Evolutionary conservation across 92 coral and sea anemone genomes (phyloP).

Genomic region (Parazoanthus atlanticus): DNA sequence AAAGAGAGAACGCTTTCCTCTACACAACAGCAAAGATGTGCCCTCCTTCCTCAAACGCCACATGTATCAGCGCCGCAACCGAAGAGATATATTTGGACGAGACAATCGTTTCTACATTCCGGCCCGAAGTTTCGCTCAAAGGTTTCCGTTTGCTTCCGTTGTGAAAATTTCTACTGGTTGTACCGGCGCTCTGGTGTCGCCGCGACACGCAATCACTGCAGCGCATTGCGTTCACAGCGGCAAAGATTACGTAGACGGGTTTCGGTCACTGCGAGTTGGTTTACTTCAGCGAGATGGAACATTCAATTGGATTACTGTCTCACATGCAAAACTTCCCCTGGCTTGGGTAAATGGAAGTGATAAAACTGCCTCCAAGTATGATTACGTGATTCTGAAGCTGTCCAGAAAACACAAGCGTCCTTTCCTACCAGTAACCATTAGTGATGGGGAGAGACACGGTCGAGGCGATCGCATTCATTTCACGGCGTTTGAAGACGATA

Average conservation of each 20-base stretch:
- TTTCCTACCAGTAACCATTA: conserved; percentile 73
- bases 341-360: conserved; percentile 86
- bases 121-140: conserved; percentile 48
- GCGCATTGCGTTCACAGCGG: conserved; percentile 96
- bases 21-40: conserved; percentile 39
- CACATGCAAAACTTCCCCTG: conserved; percentile 67
- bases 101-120: conserved; percentile 64
- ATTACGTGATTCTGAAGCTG: conserved; percentile 83
- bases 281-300: conserved; percentile 64
- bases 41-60: conserved; percentile 34
- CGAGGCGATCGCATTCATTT: conserved; percentile 75
- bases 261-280: conserved; percentile 71
- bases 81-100: conserved; percentile 48
- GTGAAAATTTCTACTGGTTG: conserved; percentile 92
- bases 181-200: conserved; percentile 85
- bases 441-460: conserved; percentile 69
- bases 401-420: conserved; percentile 68
- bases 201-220: conserved; percentile 85
- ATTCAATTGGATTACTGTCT: conserved; percentile 66
- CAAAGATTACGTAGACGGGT: conserved; percentile 79
- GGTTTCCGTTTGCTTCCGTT: conserved; percentile 82
- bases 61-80: conserved; percentile 49
- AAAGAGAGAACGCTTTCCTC: conserved; percentile 38
- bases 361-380: conserved; percentile 79
- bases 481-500: conserved; percentile 97